Conservation (phyloP, 2,113 vertebrate genomes). For the Otolemur garnettii region DNA sequence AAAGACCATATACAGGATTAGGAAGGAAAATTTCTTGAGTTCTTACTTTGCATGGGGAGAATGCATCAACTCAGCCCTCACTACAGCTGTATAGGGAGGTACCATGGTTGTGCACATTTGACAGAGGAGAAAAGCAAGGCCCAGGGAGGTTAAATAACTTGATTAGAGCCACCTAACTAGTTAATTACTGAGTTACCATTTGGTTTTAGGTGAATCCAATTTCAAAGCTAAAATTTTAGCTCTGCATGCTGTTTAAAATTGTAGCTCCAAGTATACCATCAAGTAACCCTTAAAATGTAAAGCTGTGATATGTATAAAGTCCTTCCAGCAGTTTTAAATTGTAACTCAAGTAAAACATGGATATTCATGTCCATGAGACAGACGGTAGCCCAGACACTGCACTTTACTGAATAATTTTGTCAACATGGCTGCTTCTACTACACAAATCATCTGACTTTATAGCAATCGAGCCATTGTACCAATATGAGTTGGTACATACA, state of each 20-base stretch:
- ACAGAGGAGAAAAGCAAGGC: not conserved
- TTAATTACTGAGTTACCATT: not conserved
- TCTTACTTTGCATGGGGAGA: not conserved
- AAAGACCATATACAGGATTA: not conserved
- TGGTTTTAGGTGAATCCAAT: not conserved
- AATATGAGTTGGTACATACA: no score
- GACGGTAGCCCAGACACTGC: not conserved
- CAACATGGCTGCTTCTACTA: not conserved
- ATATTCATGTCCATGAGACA: slow-evolving; percentile 9
- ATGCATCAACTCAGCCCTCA: not conserved
- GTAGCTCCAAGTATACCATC: not conserved
- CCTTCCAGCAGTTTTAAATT: not conserved
- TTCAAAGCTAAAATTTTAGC: slow-evolving; percentile 22
- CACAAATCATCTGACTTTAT: not conserved
- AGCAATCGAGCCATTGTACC: not conserved
- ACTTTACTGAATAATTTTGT: not conserved
- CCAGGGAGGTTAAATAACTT: not conserved
- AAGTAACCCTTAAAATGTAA: not conserved
- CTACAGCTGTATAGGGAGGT: no score
- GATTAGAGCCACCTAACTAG: not conserved
- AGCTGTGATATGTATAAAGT: not conserved
- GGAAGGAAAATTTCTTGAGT: not conserved
- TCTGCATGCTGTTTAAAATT: not conserved
- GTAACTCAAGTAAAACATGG: not conserved
- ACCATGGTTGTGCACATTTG: not conserved